These are phyloP conservation scores for Aleiodes alternator DNA, from an alignment of 2,888 invertebrate genomes.

Conservation along the genomic window DNA sequence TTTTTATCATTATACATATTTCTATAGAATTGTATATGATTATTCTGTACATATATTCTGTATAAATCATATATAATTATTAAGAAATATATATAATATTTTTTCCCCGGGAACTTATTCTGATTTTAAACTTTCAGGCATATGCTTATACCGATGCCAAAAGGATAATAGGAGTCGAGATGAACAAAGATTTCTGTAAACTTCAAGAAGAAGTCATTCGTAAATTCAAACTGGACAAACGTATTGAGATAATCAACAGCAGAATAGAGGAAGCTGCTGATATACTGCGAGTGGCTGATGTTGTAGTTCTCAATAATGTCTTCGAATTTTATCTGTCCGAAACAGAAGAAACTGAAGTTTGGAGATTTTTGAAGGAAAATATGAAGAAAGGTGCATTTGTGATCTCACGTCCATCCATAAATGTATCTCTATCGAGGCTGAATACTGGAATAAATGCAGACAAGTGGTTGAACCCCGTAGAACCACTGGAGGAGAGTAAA, in stretches of 20 bases:
- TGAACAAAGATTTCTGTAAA: constrained; percentile 81
- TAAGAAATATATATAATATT: no score
- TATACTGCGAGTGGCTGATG: constrained; percentile 78
- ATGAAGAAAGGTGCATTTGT: constrained; percentile 79
- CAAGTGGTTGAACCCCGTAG: constrained; percentile 76
- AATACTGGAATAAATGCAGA: constrained; percentile 76
- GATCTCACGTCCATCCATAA: constrained; percentile 79
- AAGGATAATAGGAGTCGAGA: constrained; percentile 82
- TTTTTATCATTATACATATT: no score
- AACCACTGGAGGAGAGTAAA: constrained; percentile 46
- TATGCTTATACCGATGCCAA: constrained; percentile 79
- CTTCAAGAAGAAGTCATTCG: constrained; percentile 79
- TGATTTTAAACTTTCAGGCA: constrained; percentile 75
- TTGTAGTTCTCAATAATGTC: constrained; percentile 82
- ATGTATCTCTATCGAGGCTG: constrained; percentile 76
- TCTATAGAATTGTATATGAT: no score
- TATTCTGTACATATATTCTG: no score
- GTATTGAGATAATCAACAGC: constrained; percentile 78
- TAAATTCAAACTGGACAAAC: constrained; percentile 77
- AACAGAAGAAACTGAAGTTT: constrained; percentile 79
- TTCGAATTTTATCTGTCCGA: constrained; percentile 82
- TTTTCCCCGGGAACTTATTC: no score
- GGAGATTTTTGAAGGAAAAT: constrained; percentile 79
- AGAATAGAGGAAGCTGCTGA: constrained; percentile 79
- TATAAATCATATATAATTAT: no score